Percentiles rank a stretch among this genome's conserved stretches.
Conservation (phyloP, 2,113 vertebrate species). For the Cnemophilus loriae region DNA sequence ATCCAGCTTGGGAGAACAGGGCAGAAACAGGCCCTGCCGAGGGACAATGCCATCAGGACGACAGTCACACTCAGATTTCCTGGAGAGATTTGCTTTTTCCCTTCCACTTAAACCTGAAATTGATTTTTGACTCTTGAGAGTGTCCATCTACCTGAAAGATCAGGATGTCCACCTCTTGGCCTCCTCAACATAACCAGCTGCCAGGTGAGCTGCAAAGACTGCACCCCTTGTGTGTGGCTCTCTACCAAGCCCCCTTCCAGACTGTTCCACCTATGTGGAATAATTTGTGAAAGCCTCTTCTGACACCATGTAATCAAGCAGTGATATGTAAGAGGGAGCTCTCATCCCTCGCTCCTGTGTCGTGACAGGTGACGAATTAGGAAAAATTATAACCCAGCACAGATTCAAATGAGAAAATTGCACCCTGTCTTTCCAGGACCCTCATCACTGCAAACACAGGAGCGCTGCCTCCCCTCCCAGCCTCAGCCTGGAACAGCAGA, state of each 20-base stretch:
- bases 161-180: neutral
- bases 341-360: neutral
- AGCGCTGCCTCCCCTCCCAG: neutral
- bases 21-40: neutral
- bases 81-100: neutral
- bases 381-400: slow-evolving; percentile 42
- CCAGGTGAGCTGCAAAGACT: neutral
- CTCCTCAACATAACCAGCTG: accelerated
- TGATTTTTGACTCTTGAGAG: neutral
- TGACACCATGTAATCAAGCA: slow-evolving; percentile 48
- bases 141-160: neutral
- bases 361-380: slow-evolving; percentile 43
- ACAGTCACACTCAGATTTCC: neutral
- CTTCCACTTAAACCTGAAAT: neutral
- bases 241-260: neutral
- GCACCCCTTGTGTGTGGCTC: neutral
- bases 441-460: neutral
- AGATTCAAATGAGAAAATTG: slow-evolving; percentile 55
- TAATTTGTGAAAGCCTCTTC: slow-evolving; percentile 25
- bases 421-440: neutral
- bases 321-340: slow-evolving; percentile 21
- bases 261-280: neutral
- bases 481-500: neutral
- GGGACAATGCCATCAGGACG: neutral
- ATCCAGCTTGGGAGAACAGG: neutral